A percentile compares a stretch with the other conserved stretches of the same genome.
These are phyloP conservation scores for Alosa alosa DNA, from an alignment of 2,113 vertebrate genomes.

Conservation along the genomic window DNA sequence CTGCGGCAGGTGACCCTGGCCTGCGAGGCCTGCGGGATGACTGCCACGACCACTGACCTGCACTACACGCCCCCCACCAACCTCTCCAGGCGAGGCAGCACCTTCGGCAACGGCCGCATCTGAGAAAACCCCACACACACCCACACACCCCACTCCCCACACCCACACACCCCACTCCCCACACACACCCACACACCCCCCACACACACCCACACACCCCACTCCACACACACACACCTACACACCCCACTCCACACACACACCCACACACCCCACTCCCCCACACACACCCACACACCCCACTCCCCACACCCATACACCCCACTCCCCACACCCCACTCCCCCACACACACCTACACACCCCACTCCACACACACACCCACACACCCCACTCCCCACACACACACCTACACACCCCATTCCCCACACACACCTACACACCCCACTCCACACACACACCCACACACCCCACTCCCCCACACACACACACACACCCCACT, in stretches of 20 bases:
- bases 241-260: too few species aligned
- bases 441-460: neutral
- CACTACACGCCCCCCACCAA: conserved; percentile 62
- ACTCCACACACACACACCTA: too few species aligned
- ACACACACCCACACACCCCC: neutral
- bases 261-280: neutral
- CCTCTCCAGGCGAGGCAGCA: conserved; percentile 59
- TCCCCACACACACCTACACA: too few species aligned
- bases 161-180: neutral
- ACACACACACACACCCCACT: neutral
- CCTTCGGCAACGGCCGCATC: conserved; percentile 72
- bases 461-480: neutral
- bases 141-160: neutral
- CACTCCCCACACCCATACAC: neutral
- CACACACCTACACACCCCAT: neutral
- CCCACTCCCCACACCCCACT: neutral
- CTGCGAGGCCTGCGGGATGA: conserved; percentile 85
- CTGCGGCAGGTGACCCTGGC: conserved; percentile 94
- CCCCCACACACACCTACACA: too few species aligned
- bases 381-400: neutral
- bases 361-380: too few species aligned
- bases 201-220: too few species aligned
- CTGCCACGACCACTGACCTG: conserved; percentile 59
- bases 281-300: neutral
- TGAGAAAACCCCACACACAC: conserved; percentile 49